phyloP scores from a whole-genome alignment of 1,140 invertebrate genomes.

The Nasonia longicornis region DNA sequence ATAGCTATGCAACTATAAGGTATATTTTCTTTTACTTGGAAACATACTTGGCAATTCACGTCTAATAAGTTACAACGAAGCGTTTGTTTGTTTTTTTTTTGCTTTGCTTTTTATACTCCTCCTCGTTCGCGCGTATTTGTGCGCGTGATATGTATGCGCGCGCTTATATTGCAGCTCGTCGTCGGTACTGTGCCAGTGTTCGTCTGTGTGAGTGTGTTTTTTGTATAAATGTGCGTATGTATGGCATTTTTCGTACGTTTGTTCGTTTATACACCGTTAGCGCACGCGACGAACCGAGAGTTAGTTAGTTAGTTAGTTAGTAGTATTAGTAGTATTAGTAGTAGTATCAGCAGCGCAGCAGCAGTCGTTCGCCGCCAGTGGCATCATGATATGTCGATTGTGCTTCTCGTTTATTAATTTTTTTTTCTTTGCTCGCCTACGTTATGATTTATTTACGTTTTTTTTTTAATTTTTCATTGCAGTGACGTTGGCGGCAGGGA shows the following conservation, averaged over 20 bases:
- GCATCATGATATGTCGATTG: slow-evolving; percentile 39
- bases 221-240: neutral
- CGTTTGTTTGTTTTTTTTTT: slow-evolving; percentile 53
- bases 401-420: slow-evolving; percentile 4
- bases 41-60: slow-evolving; percentile 69
- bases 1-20: slow-evolving; percentile 55
- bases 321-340: neutral
- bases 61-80: slow-evolving; percentile 69
- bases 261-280: neutral
- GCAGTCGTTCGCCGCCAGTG: neutral
- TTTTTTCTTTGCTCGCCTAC: neutral
- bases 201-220: neutral
- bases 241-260: neutral
- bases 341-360: slow-evolving; percentile 4
- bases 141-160: neutral
- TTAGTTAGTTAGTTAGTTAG: slow-evolving; percentile 1
- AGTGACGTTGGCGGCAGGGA: slow-evolving; percentile 1
- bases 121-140: neutral
- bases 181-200: neutral
- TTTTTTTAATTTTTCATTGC: neutral
- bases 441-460: neutral
- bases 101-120: slow-evolving; percentile 2
- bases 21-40: slow-evolving; percentile 60
- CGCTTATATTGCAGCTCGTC: neutral
- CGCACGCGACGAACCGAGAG: slow-evolving; percentile 10